These are phyloP conservation scores for Nyctalus aviator DNA, from an alignment of 2,797 vertebrate species.

Conservation along the genomic window DNA sequence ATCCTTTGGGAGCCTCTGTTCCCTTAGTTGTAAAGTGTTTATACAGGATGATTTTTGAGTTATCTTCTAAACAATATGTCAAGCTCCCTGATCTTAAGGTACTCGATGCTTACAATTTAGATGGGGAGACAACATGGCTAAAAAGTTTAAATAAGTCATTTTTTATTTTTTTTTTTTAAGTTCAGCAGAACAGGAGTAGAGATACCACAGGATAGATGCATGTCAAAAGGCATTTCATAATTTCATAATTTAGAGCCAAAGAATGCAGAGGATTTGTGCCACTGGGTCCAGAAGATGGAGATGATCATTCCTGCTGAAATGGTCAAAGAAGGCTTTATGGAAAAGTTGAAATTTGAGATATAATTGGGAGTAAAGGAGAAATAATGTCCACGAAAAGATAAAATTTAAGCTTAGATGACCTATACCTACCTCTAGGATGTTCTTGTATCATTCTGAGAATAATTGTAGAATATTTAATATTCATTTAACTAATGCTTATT, in stretches of 20 bases:
- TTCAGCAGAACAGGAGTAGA: neutral
- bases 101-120: neutral
- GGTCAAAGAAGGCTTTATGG: neutral
- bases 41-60: slow-evolving; percentile 44
- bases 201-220: neutral
- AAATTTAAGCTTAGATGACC: neutral
- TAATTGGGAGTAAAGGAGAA: neutral
- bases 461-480: neutral
- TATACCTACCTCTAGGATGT: neutral
- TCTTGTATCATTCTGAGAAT: neutral
- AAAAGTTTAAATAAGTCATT: neutral
- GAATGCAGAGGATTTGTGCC: neutral
- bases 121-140: slow-evolving; percentile 17
- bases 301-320: neutral
- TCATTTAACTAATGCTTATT: slow-evolving; percentile 32
- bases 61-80: slow-evolving; percentile 11
- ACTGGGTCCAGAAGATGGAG: neutral
- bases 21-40: slow-evolving; percentile 40
- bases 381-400: neutral
- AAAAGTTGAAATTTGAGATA: neutral
- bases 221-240: neutral
- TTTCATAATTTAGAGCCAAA: neutral
- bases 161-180: neutral
- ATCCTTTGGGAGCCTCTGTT: neutral
- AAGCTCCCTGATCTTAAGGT: neutral